Base-by-base conservation (phyloP, 1,140 invertebrate genomes). In the Dufourea novaeangliae region DNA sequence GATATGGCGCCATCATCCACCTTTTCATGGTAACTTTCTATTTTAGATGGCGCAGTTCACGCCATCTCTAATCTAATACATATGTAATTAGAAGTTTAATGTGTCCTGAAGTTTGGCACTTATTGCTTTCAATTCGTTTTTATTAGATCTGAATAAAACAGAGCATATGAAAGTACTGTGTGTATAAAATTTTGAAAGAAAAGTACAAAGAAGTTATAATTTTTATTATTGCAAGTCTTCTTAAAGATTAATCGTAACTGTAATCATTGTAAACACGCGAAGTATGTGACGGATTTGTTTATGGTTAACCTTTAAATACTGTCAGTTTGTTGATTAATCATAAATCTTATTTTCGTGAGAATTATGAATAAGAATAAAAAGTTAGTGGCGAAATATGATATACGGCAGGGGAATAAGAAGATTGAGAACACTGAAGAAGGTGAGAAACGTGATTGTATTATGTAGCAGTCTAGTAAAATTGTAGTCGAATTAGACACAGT, bases 281-380 rank as follows among this genome's bases (percentile, higher is more conserved):
- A 14, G 10, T 37, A 57, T 41, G 54, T 57, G 50, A 25, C 32
- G 61, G 20, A 12, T 56, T 44, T 62, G 10, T 59, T 27, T 8
- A 17, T 10, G 27, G 41, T 76, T 37, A 76, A 57, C 27, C 29
- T 46, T 39, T 50, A n/a, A 62, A 6, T 3, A 22, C 11, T n/a
- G 14, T 41, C 32, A 25, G 44, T 4, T 14, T 22, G 34, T 27
- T 14, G 7, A 20, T 57, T 11, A 32, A 46, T 50, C 1, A 37
- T 20, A 29, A 7, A 22, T 17, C 4, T 39, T 27, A 11, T 37
- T 39, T 27, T 66, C 22, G 10, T 22, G 4, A 67, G 10, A 61
- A 79, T 78, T 50, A 79, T 79, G 77, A 67, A 14, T 75, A 67
- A 59, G 41, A 7, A 7, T 41, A 74, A n/a, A 25, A 67, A 22